phyloP scores from a whole-genome alignment of 2,888 invertebrate genomes.

The Belgica antarctica region DNA sequence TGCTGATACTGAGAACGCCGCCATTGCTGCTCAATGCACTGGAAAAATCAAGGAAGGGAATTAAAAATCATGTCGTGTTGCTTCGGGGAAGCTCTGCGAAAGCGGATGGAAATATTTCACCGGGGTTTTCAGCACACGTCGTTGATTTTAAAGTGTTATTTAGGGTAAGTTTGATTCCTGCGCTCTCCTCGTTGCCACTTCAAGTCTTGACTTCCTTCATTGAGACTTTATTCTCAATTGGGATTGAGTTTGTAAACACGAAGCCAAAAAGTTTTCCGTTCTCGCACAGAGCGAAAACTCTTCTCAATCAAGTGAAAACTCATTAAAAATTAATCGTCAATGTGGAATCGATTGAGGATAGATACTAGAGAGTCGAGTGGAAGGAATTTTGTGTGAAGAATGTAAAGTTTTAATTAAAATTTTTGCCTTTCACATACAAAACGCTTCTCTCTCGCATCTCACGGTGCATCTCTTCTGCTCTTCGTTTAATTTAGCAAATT shows the following conservation, averaged over 20 bases:
- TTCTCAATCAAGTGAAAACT: constrained; percentile 32
- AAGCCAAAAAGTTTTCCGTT: neutral
- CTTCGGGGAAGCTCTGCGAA: neutral
- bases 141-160: constrained; percentile 21
- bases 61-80: constrained; percentile 37
- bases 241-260: neutral
- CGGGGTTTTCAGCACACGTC: neutral
- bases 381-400: constrained; percentile 1
- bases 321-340: constrained; percentile 40
- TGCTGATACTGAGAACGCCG: constrained; percentile 64
- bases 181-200: constrained; percentile 1
- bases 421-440: neutral
- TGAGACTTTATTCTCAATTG: neutral
- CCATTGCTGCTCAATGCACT: constrained; percentile 54
- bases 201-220: constrained; percentile 4
- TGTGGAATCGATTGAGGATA: constrained; percentile 31
- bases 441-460: neutral
- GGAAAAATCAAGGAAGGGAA: too few species aligned
- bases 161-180: constrained; percentile 1
- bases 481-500: constrained; percentile 1
- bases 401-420: constrained; percentile 21
- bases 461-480: too few species aligned
- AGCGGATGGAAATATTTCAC: neutral
- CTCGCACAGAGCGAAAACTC: neutral
- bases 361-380: neutral